Base-by-base conservation (phyloP, 2,888 invertebrate species). In the Plagiodera versicolora region DNA sequence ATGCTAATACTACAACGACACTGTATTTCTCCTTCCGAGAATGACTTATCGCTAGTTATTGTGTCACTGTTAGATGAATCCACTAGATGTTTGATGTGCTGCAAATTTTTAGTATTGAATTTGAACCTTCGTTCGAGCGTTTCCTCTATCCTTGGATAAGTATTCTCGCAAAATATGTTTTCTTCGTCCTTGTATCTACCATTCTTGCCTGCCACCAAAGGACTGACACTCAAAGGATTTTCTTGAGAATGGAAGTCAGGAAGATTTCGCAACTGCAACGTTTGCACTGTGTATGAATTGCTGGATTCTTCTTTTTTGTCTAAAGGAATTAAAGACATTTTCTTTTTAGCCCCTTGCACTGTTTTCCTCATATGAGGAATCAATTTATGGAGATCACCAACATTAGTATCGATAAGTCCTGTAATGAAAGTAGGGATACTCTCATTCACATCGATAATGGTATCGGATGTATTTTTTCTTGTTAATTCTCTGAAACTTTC, bases 11-110 rank as follows among this genome's bases (percentile, higher is more conserved):
- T 71, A 56, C 73, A 72, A 14, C 60, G 66, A 53, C 70, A 71
- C 32, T 58, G 70, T 11, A 74, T 56, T 67, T 76, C 75, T 8
- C 75, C 75, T 50, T 75, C 75, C 2, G 74, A 75, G 9, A 68
- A 11, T 28, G 63, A 52, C 35, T 28, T 46, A 6, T 58, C 59
- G 17, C 53, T 61, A 3, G 67, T 67, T 6, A 66, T 54, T 1
- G 61, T 66, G 14, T 68, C 64, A 20, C 67, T 67, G 24, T 56
- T 65, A 14, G 60, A 61, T 4, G 57, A 44, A 20, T 64, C 61
- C 24, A 61, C 14, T 11, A 6, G 54, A 47, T 39, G 17, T 6
- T 58, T 51, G 14, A 10, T 30, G 16, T 47, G 48, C 20, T 49
- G 32, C 28, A 39, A 8, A 9, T 35, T 44, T 6, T 2, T 24